A percentile compares a stretch with the other conserved stretches of the same genome.
Conservation (phyloP, 2,797 vertebrate species). For the Tapirus indicus region DNA sequence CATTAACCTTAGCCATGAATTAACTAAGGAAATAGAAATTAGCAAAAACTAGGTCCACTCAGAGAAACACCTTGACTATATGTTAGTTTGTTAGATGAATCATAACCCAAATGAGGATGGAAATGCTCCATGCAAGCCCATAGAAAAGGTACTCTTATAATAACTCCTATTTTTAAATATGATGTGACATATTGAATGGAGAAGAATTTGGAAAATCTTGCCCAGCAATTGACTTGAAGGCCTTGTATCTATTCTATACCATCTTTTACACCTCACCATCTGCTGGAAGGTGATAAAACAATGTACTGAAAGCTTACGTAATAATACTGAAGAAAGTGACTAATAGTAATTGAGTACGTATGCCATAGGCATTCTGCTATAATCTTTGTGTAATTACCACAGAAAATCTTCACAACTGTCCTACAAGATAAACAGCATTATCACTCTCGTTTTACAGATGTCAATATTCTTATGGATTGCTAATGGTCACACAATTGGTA, state of each 20-base stretch:
- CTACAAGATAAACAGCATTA: background rate
- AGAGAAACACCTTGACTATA: background rate
- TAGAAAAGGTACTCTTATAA: background rate
- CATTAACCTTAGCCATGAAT: background rate
- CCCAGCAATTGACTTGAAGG: background rate
- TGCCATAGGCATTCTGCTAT: background rate
- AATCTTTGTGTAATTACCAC: background rate
- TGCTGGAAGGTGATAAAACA: background rate
- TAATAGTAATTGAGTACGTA: background rate
- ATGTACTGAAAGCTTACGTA: background rate
- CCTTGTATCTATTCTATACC: background rate
- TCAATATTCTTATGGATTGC: background rate
- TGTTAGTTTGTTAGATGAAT: background rate
- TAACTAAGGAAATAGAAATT: conserved; percentile 17
- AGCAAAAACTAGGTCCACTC: background rate
- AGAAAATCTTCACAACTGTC: background rate
- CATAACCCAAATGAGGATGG: background rate
- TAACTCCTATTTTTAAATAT: background rate
- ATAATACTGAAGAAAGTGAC: background rate
- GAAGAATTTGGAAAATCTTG: background rate
- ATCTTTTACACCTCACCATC: background rate
- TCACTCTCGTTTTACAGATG: background rate
- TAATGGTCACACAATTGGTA: background rate
- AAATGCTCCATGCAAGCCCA: background rate
- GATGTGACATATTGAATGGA: background rate